These are phyloP conservation scores for Leptobrachium ailaonicum DNA, from an alignment of 2,113 vertebrate genomes.

Conservation along the genomic window DNA sequence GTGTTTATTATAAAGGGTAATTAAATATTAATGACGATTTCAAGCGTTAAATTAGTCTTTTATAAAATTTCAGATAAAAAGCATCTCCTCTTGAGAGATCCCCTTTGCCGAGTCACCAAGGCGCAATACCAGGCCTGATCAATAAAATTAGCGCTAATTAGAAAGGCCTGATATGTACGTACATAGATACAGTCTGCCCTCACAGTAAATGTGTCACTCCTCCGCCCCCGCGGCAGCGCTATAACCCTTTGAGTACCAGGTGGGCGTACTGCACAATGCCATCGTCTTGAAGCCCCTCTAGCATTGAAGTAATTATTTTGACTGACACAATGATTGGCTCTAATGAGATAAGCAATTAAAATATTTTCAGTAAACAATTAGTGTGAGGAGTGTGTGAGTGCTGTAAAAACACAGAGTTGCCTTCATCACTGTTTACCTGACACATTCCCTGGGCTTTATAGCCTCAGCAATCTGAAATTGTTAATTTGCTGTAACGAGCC, in stretches of 20 bases:
- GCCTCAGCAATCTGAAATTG: background rate
- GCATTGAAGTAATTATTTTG: constrained; percentile 19
- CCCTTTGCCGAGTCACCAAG: constrained; percentile 11
- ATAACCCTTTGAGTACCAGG: background rate
- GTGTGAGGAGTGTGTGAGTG: constrained; percentile 1
- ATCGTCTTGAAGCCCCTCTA: background rate
- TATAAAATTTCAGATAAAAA: background rate
- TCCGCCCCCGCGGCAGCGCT: background rate
- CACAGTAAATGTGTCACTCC: background rate
- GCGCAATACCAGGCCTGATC: constrained; percentile 11
- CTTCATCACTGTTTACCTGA: constrained; percentile 6
- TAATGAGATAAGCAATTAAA: constrained; percentile 31
- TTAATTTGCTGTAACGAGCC: background rate
- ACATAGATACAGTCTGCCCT: too few species aligned
- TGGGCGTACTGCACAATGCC: background rate
- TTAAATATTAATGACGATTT: too few species aligned
- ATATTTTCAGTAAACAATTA: constrained; percentile 31
- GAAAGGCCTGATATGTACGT: constrained; percentile 3
- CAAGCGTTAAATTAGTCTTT: too few species aligned
- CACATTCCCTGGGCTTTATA: background rate
- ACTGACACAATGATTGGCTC: constrained; percentile 19
- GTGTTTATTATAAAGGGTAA: too few species aligned
- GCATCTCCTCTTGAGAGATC: constrained; percentile 17
- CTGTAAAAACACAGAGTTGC: constrained; percentile 2
- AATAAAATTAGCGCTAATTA: background rate